Evolutionary conservation across 2,797 vertebrate genomes (phyloP).

Genomic region (Bovichtus diacanthus): DNA sequence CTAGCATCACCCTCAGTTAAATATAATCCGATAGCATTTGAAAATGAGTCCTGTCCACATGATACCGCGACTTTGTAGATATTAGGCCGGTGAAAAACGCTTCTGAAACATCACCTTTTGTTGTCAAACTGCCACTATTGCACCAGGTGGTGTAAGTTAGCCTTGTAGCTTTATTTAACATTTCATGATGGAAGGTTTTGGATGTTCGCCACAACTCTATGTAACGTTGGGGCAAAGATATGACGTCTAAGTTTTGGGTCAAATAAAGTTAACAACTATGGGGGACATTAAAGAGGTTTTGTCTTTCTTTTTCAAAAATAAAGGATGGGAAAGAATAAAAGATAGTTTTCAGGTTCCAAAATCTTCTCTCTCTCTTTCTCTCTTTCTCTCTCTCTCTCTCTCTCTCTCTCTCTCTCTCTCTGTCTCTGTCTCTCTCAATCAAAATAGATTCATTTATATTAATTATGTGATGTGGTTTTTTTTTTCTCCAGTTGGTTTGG

Average conservation of each 20-base stretch:
- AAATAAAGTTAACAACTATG: background rate
- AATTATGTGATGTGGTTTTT: background rate
- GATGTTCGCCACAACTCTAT: background rate
- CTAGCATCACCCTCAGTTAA: background rate
- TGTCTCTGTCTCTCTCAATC: too few relatives aligned
- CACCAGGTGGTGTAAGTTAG: background rate
- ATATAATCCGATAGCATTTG: background rate
- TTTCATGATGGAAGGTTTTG: background rate
- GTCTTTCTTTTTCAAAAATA: background rate
- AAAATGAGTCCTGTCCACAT: background rate
- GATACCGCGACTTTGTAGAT: background rate
- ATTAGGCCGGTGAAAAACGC: background rate
- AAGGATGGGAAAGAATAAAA: too few relatives aligned
- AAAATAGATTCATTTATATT: background rate
- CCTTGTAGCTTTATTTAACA: background rate
- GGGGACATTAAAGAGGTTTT: background rate
- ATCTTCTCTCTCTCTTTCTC: too few relatives aligned
- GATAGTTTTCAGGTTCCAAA: too few relatives aligned
- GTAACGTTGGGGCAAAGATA: too few relatives aligned
- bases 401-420: too few relatives aligned
- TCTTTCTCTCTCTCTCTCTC: too few relatives aligned
- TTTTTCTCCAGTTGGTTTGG: too few relatives aligned
- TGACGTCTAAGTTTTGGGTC: too few relatives aligned
- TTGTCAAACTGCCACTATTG: too few relatives aligned
- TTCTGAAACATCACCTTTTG: background rate